Conservation (phyloP, 2,797 vertebrate genomes). For the Schizopygopsis malacanthus region DNA sequence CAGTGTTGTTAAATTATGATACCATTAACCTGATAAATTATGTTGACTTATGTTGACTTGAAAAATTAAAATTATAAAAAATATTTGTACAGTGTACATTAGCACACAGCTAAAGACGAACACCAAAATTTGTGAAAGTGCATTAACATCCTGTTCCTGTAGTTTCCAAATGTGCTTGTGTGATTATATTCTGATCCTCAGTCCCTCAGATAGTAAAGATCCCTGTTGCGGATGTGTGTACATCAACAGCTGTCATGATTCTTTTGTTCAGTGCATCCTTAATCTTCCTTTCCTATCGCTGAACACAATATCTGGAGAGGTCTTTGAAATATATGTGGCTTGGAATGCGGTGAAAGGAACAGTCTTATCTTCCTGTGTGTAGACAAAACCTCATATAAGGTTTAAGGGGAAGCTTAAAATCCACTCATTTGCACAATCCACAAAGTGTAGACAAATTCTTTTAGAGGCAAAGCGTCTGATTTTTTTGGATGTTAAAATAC, state of each 20-base stretch:
- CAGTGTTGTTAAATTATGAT: not conserved
- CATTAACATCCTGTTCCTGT: not conserved
- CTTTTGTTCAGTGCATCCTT: conserved; percentile 44
- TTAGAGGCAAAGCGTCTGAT: not conserved
- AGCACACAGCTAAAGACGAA: not conserved
- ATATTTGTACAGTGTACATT: not conserved
- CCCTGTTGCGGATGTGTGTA: conserved; percentile 20
- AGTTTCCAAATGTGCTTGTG: conserved; percentile 21
- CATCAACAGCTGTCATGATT: conserved; percentile 16
- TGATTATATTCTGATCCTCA: conserved; percentile 13
- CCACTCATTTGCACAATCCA: not conserved
- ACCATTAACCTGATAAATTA: too few species aligned
- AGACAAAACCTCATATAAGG: conserved; percentile 56
- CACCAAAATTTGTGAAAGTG: not conserved
- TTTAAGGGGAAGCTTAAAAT: conserved; percentile 30
- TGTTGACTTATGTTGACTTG: not conserved
- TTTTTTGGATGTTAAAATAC: too few species aligned
- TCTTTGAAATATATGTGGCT: conserved; percentile 49
- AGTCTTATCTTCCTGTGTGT: conserved; percentile 54
- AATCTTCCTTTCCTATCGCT: conserved; percentile 49
- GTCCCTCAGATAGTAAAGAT: conserved; percentile 24
- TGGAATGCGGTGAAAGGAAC: conserved; percentile 46
- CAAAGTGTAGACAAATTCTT: too few species aligned
- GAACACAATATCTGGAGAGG: conserved; percentile 48
- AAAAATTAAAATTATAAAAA: not conserved